Evolutionary conservation across 2,797 vertebrate genomes (phyloP), one percentile per base, ranked within the genome.

Genomic region (Ctenopoma multispine): DNA sequence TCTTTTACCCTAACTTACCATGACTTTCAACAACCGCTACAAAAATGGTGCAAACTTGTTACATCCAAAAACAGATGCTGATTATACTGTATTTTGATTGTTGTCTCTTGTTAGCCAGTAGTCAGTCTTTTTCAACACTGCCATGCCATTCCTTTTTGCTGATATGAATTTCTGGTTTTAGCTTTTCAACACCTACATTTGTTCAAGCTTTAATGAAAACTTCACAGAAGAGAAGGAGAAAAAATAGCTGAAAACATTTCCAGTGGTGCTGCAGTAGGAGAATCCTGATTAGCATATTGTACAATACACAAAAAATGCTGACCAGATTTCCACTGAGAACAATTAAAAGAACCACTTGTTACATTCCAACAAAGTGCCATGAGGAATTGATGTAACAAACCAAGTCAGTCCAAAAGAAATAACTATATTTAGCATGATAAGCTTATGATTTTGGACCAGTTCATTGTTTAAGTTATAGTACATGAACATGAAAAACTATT

Each of bases 321-420:
- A 60, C 61, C 61, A 31, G 18, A 79, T n/a, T 55, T 62, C 74
- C 60, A 59, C 18, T 34, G 70, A 66, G 76, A 49, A 65, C 70
- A 80, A 72, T 83, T 78, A 80, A 67, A 34, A 41, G 57, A 68
- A 57, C 29, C 76, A 57, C 38, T 36, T 6, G 56, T 69, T n/a
- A 65, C 57, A 51, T 29, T 51, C 31, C 15, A 46, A 41, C 31
- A 58, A 11, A 58, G 47, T 6, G 47, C 36, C 62, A 62, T 4
- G 18, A 61, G 63, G 56, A 47, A 59, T 36, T 17, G 1, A 36
- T 31, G 53, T 20, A 63, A 61, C 27, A 29, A 20, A 48, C 4
- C 15, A 10, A 55, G 38, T 66, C 48, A 56, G 46, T 13, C 47
- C 6, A 43, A 12, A 54, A 70, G 74, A 62, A 5, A 31, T 1